These are phyloP conservation scores for Pithys albifrons DNA, from an alignment of 2,113 vertebrate species.

Conservation along the genomic window DNA sequence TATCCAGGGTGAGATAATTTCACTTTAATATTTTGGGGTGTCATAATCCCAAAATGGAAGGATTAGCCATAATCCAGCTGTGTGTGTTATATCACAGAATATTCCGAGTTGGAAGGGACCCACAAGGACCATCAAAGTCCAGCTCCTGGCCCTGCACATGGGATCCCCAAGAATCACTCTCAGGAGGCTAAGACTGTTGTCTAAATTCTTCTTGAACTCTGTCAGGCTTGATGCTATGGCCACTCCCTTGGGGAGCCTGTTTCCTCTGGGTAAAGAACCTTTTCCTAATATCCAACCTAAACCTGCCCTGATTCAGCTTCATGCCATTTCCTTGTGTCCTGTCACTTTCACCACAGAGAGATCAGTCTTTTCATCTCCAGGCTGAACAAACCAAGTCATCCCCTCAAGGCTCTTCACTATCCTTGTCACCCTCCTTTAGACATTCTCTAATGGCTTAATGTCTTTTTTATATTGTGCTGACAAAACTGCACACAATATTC, in stretches of 20 bases:
- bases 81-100: neutral
- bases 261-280: neutral
- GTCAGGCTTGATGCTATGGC: neutral
- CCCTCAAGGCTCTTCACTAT: neutral
- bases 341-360: neutral
- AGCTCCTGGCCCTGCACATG: too few species aligned
- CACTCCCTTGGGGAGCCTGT: neutral
- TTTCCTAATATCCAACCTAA: neutral
- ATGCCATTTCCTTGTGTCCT: neutral
- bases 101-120: neutral
- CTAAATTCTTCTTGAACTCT: neutral
- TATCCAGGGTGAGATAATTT: neutral
- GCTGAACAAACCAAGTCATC: neutral
- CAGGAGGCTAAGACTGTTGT: accelerated
- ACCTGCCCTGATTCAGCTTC: neutral
- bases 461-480: neutral
- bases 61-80: neutral
- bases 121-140: neutral
- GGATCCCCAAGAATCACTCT: neutral
- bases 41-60: neutral
- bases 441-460: accelerated
- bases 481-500: accelerated
- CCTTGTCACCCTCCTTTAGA: neutral
- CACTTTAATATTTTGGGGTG: neutral
- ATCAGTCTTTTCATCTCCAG: neutral